Evolutionary conservation across 2,113 vertebrate genomes (phyloP), one percentile per base, ranked within the genome.

Genomic region (Riparia riparia): DNA sequence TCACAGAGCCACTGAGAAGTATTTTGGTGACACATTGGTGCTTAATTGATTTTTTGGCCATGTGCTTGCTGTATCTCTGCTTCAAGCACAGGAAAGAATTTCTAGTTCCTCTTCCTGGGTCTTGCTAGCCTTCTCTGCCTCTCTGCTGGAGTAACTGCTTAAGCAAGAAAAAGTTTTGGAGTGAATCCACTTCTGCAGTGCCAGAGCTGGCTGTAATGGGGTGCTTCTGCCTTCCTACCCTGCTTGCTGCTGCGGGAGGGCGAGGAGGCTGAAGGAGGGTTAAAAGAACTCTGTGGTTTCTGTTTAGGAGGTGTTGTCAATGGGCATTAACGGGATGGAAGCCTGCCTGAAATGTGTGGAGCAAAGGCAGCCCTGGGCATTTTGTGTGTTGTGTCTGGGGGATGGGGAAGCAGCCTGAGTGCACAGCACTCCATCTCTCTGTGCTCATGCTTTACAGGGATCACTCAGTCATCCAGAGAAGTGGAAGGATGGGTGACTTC

Each of bases 301-400:
- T 49, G 12, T 25, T 65, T 6, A 18, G 77, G 49, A 57, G 11
- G 2, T 56, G 6, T 21, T 74, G 10, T 24, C 41, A 49, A 0
- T 10, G 21, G 53, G 32, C 41, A 64, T 12, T 44, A 44, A 50
- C 57, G 14, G 26, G 19, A 50, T 8, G 64, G 60, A 51, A 82
- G 44, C 20, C 34, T 82, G 32, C 19, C 9, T n/a, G 44, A 15
- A 42, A 19, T 0, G 0, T 14, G 72, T 8, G 11, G 60, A n/a
- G 47, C 31, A 11, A 53, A 70, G 81, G 37, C 31, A 77, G 47
- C 47, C 39, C 34, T 53, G 65, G n/a, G 18, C 16, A 5, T 31
- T 61, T 8, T 11, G 1, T 17, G 39, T 22, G 32, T 2, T 51
- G 10, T 9, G 1, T 26, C 5, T 12, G 25, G 19, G 2, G 14